A percentile compares a stretch with the other conserved stretches of the same genome.
phyloP scores from a whole-genome alignment of 2,888 invertebrate genomes.

The Eurytoma adleriae region DNA sequence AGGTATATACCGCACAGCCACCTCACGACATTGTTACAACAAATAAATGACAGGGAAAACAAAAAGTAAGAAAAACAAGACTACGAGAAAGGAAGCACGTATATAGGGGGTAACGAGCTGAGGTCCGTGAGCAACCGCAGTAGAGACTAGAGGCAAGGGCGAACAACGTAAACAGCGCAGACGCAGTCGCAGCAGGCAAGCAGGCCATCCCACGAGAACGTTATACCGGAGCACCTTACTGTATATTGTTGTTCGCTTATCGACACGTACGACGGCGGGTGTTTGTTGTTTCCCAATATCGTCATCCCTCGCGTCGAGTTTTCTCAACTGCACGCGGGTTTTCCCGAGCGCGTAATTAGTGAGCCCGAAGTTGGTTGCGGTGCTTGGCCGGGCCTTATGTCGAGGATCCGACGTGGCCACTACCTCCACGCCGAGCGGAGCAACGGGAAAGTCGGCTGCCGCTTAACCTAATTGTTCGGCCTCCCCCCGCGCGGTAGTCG shows the following conservation, averaged over 20 bases:
- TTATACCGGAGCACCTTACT: background rate
- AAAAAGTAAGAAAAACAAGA: too few species aligned
- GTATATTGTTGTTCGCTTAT: background rate
- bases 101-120: too few species aligned
- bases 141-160: background rate
- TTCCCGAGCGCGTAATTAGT: too few species aligned
- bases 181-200: background rate
- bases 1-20: too few species aligned
- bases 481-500: background rate
- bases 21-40: too few species aligned
- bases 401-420: constrained; percentile 11
- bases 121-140: too few species aligned
- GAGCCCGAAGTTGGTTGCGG: background rate
- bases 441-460: constrained; percentile 31
- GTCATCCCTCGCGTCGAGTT: too few species aligned
- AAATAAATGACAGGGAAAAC: too few species aligned
- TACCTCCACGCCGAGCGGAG: background rate
- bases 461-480: constrained; percentile 46
- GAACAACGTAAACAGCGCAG: constrained; percentile 35
- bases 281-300: background rate
- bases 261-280: background rate
- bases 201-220: too few species aligned
- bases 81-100: too few species aligned
- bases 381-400: constrained; percentile 16
- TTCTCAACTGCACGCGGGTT: too few species aligned